A percentile compares a stretch with the other conserved stretches of the same genome.
Conservation (phyloP, 2,797 vertebrate species). For the Schizopygopsis pylzovi region DNA sequence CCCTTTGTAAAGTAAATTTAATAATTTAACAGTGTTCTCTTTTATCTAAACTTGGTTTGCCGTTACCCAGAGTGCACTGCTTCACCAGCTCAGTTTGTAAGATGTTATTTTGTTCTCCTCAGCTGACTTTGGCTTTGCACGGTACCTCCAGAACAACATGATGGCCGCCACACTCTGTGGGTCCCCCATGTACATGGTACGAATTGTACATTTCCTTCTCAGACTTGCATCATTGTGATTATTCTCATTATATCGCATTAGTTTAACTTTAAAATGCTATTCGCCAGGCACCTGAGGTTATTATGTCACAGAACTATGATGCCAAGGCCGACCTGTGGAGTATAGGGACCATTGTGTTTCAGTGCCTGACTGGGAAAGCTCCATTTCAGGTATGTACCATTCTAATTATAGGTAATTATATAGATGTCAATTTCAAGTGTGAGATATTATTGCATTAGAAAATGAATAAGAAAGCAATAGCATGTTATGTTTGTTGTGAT, state of each 20-base stretch:
- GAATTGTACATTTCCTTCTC: slow-evolving; percentile 39
- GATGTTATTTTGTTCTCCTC: slow-evolving; percentile 35
- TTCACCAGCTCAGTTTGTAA: neutral
- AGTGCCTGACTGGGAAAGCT: slow-evolving; percentile 96
- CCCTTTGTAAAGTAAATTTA: neutral
- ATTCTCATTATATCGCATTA: neutral
- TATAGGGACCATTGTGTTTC: slow-evolving; percentile 97
- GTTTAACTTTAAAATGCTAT: neutral
- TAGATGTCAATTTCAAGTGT: neutral
- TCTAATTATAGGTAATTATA: neutral
- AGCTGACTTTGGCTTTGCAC: slow-evolving; percentile 98
- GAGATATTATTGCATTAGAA: neutral
- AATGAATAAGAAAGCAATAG: neutral
- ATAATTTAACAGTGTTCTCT: neutral
- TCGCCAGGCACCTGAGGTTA: slow-evolving; percentile 93
- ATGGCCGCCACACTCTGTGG: slow-evolving; percentile 98
- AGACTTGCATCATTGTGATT: neutral
- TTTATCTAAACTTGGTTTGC: neutral
- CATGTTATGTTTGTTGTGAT: neutral
- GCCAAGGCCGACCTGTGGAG: slow-evolving; percentile 99
- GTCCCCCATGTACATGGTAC: slow-evolving; percentile 99
- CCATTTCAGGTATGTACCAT: slow-evolving; percentile 89
- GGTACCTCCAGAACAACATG: slow-evolving; percentile 97
- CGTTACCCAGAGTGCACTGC: neutral
- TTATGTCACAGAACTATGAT: slow-evolving; percentile 98